Conservation (phyloP, 2,113 vertebrate species). For the Talpa occidentalis region DNA sequence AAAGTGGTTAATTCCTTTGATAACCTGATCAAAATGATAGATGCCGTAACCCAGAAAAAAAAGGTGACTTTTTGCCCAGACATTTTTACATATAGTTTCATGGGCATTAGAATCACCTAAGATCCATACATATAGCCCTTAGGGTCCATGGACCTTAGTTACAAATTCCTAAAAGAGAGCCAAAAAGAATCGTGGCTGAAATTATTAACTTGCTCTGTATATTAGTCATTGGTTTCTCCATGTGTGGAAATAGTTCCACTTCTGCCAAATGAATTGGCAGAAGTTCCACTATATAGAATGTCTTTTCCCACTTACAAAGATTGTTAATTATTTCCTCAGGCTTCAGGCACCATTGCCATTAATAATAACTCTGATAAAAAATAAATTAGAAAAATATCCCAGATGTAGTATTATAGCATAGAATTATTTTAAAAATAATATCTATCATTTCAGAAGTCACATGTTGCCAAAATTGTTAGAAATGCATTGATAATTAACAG, state of each 20-base stretch:
- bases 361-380: conserved; percentile 67
- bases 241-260: conserved; percentile 56
- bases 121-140: neutral
- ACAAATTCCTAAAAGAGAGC: neutral
- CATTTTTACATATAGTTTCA: neutral
- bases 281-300: conserved; percentile 61
- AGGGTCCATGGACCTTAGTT: neutral
- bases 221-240: conserved; percentile 12
- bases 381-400: conserved; percentile 43
- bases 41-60: neutral
- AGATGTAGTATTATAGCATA: conserved; percentile 17
- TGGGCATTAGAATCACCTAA: neutral
- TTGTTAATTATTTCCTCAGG: conserved; percentile 69
- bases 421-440: conserved; percentile 60
- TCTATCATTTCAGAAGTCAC: conserved; percentile 48
- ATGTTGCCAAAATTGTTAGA: neutral
- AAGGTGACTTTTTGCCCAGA: neutral
- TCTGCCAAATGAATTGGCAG: conserved; percentile 69
- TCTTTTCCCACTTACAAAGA: conserved; percentile 64
- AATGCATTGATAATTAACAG: neutral
- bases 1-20: neutral
- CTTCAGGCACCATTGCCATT: conserved; percentile 56
- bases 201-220: conserved; percentile 21
- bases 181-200: conserved; percentile 37
- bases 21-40: neutral